These are phyloP conservation scores for honey bee (Apis mellifera) DNA, from an alignment of 1,140 invertebrate genomes.

Conservation along the genomic window DNA sequence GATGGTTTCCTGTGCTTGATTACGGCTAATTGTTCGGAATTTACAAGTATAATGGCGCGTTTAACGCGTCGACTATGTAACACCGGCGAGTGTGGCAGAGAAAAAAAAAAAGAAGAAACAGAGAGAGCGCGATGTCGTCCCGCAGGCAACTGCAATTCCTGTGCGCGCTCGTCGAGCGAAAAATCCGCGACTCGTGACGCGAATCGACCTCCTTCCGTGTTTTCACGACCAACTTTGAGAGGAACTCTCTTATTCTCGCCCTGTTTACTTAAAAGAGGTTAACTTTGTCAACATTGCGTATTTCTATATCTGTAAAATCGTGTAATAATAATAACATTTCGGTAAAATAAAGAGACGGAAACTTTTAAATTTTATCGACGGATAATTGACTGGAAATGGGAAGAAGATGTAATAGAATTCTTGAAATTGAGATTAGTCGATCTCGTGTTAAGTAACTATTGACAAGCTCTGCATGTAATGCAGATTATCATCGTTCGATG, in stretches of 20 bases:
- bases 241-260: background rate
- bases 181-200: slow-evolving; percentile 40
- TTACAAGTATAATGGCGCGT: slow-evolving; percentile 80
- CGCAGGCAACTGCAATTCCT: slow-evolving; percentile 52
- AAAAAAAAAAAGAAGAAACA: too few species aligned
- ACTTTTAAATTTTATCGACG: too few species aligned
- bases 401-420: too few species aligned
- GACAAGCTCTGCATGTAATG: background rate
- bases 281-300: background rate
- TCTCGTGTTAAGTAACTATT: background rate
- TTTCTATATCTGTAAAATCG: too few species aligned
- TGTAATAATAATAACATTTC: too few species aligned
- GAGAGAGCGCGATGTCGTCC: slow-evolving; percentile 43
- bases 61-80: slow-evolving; percentile 77
- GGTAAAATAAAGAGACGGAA: too few species aligned
- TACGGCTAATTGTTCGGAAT: slow-evolving; percentile 80
- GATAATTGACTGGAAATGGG: too few species aligned
- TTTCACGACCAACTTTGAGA: slow-evolving; percentile 14
- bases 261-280: background rate
- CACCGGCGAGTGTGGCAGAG: slow-evolving; percentile 57
- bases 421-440: background rate
- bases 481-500: too few species aligned
- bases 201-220: slow-evolving; percentile 41
- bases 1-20: slow-evolving; percentile 80
- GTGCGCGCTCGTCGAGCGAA: slow-evolving; percentile 31